These are phyloP conservation scores for Neoscelio sp. DNA, from an alignment of 2,888 invertebrate genomes.

Conservation along the genomic window DNA sequence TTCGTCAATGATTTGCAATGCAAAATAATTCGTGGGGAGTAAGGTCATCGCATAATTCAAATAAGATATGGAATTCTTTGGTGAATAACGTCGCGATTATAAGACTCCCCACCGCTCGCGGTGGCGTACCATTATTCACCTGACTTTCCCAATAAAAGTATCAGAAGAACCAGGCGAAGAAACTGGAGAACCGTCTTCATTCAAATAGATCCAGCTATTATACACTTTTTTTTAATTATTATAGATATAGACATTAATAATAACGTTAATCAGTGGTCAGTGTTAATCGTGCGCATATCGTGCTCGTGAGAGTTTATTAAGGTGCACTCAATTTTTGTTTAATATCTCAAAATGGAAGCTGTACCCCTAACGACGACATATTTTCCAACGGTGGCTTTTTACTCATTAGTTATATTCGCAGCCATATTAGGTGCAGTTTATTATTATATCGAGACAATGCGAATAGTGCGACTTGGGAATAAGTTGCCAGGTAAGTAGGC, in stretches of 20 bases:
- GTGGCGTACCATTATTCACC: constrained; percentile 28
- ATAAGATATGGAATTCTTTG: constrained; percentile 69
- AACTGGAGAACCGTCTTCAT: background rate
- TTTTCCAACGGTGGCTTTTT: constrained; percentile 73
- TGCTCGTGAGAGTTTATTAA: constrained; percentile 9
- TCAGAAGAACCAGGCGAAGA: background rate
- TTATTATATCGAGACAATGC: constrained; percentile 76
- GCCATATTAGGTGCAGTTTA: constrained; percentile 75
- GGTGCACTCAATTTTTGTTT: background rate
- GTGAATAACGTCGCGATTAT: constrained; percentile 67
- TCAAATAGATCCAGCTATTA: background rate
- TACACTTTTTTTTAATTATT: no score
- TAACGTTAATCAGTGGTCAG: constrained; percentile 4
- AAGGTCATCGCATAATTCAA: constrained; percentile 75
- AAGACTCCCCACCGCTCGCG: constrained; percentile 67
- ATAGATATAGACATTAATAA: no score
- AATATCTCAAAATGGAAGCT: constrained; percentile 72
- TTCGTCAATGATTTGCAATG: constrained; percentile 71
- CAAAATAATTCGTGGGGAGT: constrained; percentile 69
- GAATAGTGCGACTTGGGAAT: constrained; percentile 74
- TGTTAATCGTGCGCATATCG: constrained; percentile 1
- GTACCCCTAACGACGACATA: constrained; percentile 71
- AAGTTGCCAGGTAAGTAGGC: constrained; percentile 80
- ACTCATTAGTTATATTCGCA: constrained; percentile 75
- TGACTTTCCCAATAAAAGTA: constrained; percentile 3